A percentile compares a stretch with the other conserved stretches of the same genome.
Evolutionary conservation across 2,888 invertebrate genomes (phyloP).

Genomic region (Xylota segnis): DNA sequence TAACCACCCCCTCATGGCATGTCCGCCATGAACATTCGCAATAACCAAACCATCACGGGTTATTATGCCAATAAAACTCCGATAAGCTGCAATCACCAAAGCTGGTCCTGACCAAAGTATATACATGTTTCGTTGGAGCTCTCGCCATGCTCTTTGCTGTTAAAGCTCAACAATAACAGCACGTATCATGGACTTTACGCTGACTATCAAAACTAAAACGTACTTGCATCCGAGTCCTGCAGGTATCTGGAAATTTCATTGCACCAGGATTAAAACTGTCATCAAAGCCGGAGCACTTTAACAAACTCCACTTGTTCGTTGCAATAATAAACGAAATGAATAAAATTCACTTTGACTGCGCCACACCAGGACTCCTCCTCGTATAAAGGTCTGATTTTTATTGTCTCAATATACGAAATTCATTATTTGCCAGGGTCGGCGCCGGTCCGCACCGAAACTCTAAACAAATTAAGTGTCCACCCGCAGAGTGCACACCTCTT

Average conservation of each 20-base stretch:
- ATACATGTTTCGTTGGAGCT: background rate
- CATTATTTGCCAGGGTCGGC: slow-evolving; percentile 34
- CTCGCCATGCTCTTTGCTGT: too few relatives aligned
- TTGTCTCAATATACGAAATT: slow-evolving; percentile 33
- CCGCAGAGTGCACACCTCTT: background rate
- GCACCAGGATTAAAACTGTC: slow-evolving; percentile 40
- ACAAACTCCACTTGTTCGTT: slow-evolving; percentile 12
- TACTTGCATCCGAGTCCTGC: background rate
- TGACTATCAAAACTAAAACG: background rate
- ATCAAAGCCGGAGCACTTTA: slow-evolving; percentile 40
- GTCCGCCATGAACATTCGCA: background rate
- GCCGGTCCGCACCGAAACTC: slow-evolving; percentile 9
- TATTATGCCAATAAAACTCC: background rate
- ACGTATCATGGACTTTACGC: background rate
- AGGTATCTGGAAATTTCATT: slow-evolving; percentile 27
- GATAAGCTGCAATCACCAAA: background rate
- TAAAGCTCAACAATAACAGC: background rate
- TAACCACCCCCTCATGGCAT: too few relatives aligned
- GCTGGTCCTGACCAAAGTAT: too few relatives aligned
- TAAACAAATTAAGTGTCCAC: slow-evolving; percentile 47
- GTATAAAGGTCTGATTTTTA: slow-evolving; percentile 32
- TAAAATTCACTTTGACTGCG: background rate
- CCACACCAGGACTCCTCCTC: background rate
- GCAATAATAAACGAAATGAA: slow-evolving; percentile 27
- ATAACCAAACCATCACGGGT: background rate